Evolutionary conservation across 92 coral and sea anemone genomes (phyloP), one percentile per base, ranked within the genome.

Genomic region (Palythoa grandiflora): DNA sequence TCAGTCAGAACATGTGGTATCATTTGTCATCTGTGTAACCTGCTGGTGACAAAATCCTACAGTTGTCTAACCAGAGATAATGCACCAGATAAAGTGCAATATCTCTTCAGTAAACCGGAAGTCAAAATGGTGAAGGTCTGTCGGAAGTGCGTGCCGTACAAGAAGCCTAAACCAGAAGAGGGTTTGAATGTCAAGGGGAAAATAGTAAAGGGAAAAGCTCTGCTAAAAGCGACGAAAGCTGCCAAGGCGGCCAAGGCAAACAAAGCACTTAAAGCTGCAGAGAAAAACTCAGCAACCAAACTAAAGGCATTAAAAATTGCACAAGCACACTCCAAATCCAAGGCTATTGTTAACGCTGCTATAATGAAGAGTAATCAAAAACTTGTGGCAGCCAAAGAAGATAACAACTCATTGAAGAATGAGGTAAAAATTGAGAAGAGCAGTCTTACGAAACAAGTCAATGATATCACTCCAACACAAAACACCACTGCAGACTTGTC

Each of bases 101-200:
- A 94, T 38, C 94, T 92, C 9, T 97, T 97, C 78, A 90, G 91
- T 40, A 81, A 81, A 63, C 91, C 96, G 35, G 98, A 93, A 19
- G 86, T 94, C 70, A 95, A 97, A 61, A 88, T 94, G 77, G 93
- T 97, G 38, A 97, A 97, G 87, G 96, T 97, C 66, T 97, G 99
- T 84, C 96, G 99, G 50, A 87, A 97, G 21, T 97, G 99, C 80
- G 87, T 95, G 83, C 99, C 99, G 48, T 97, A 97, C 88, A 97
- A 97, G 92, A 97, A 97, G 77, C 99, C 95, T n/a, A 90, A 93
- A 79, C 89, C 83, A 9, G 94, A 88, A 3, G 96, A 81, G 0
- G 78, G 63, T 5, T 74, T 55, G 0, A 88, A 83, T 1, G 5
- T 84, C 2, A 91, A 89, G 72, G 78, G 66, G 35, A 83, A 83